A percentile compares a stretch with the other conserved stretches of the same genome.
Evolutionary conservation across 2,888 invertebrate species (phyloP).

Genomic region (Luperina testacea): DNA sequence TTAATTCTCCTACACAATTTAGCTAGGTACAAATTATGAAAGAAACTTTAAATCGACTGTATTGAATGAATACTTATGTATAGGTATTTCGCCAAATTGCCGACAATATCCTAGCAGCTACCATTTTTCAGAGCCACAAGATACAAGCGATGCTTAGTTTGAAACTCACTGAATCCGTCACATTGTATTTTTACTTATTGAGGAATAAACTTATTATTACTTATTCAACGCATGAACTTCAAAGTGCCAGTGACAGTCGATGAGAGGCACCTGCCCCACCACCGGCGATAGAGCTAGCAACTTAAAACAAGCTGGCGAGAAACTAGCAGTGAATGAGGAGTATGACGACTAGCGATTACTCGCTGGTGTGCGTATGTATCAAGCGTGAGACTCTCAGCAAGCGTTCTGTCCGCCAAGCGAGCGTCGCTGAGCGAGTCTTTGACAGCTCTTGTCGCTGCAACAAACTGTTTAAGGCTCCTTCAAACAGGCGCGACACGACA

Average conservation of each 20-base stretch:
- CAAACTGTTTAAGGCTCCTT: too few relatives aligned
- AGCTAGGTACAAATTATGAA: too few relatives aligned
- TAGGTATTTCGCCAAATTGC: background rate
- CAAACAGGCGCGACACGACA: too few relatives aligned
- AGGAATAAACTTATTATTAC: too few relatives aligned
- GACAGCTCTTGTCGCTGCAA: background rate
- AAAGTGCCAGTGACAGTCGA: slow-evolving; percentile 14
- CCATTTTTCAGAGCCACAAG: too few relatives aligned
- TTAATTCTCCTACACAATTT: too few relatives aligned
- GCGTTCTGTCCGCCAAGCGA: background rate
- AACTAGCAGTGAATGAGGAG: background rate
- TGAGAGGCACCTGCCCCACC: background rate
- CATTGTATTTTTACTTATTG: too few relatives aligned
- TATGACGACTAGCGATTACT: background rate
- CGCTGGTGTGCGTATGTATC: background rate
- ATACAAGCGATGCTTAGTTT: too few relatives aligned
- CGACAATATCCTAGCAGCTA: background rate
- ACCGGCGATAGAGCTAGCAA: background rate
- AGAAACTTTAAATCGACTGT: too few relatives aligned
- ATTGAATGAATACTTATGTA: too few relatives aligned
- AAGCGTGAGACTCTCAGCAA: background rate
- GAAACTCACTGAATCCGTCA: too few relatives aligned
- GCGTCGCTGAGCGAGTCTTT: background rate
- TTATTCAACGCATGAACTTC: slow-evolving; percentile 18
- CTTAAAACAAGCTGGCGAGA: background rate